Conservation (phyloP, 2,797 vertebrate species). For the Halcyon badia region DNA sequence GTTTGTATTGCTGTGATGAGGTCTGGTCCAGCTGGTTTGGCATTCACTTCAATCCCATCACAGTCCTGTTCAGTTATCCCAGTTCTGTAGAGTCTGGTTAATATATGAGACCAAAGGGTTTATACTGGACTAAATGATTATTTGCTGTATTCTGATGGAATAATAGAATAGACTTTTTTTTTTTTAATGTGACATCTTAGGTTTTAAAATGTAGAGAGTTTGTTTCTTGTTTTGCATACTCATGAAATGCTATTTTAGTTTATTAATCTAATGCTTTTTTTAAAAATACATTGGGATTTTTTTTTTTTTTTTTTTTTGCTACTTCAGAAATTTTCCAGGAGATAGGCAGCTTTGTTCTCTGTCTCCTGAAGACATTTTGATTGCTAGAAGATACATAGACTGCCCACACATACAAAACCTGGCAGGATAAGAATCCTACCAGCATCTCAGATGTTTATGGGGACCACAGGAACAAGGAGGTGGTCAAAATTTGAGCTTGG, state of each 20-base stretch:
- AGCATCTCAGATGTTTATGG: background rate
- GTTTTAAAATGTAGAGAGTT: background rate
- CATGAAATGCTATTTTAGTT: background rate
- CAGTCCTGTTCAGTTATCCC: background rate
- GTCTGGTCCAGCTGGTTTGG: background rate
- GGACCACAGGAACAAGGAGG: background rate
- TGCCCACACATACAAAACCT: background rate
- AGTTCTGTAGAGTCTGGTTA: background rate
- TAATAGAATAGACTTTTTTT: background rate
- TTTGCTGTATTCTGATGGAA: background rate
- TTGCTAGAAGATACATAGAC: background rate
- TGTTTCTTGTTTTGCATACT: background rate
- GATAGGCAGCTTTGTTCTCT: background rate
- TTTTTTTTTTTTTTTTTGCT: background rate
- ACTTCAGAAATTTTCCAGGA: background rate
- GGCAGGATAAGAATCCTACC: background rate
- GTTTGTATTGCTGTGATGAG: background rate
- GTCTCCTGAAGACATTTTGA: background rate
- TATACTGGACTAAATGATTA: background rate
- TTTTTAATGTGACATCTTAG: background rate
- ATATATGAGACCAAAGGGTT: background rate
- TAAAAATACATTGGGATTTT: accelerated
- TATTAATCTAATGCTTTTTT: background rate
- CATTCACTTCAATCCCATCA: background rate
- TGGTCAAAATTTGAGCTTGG: background rate